Conservation (phyloP, 2,797 vertebrate genomes). For the Monodelphis domestica region DNA sequence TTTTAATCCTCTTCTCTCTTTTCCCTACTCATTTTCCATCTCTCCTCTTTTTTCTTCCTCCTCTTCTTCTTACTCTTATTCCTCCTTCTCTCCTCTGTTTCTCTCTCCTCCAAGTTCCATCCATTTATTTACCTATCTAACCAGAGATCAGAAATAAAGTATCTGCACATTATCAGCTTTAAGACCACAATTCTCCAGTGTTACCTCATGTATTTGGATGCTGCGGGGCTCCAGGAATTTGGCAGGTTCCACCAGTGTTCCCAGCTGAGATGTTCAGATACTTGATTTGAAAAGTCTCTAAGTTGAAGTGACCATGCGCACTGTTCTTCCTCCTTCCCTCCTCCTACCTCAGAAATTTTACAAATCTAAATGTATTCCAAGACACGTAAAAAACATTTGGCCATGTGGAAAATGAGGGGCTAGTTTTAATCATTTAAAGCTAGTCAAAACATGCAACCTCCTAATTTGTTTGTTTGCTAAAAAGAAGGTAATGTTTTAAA, state of each 20-base stretch:
- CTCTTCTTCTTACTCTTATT: not conserved
- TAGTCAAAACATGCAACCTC: slow-evolving; percentile 62
- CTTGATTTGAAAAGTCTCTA: slow-evolving; percentile 34
- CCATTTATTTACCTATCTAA: not conserved
- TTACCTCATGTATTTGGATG: not conserved
- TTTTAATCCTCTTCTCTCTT: not conserved
- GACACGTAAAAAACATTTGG: slow-evolving; percentile 23
- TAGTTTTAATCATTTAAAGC: slow-evolving; percentile 67
- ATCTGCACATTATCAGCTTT: not conserved
- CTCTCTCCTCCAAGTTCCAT: not conserved
- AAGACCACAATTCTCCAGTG: not conserved
- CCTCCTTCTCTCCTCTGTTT: not conserved
- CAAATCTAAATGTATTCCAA: slow-evolving; percentile 39
- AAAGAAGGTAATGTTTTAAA: slow-evolving; percentile 75
- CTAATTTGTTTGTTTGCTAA: slow-evolving; percentile 75
- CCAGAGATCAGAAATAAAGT: not conserved
- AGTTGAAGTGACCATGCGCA: not conserved
- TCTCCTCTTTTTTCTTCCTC: not conserved
- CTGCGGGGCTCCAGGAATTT: not conserved
- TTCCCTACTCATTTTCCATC: slow-evolving; percentile 11
- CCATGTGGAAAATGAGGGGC: slow-evolving; percentile 65
- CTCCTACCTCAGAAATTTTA: slow-evolving; percentile 58
- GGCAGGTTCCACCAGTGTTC: not conserved
- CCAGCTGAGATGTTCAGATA: not conserved
- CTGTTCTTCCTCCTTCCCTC: slow-evolving; percentile 12